Conservation (phyloP, 2,797 vertebrate genomes). For the Sebastes diploproa region DNA sequence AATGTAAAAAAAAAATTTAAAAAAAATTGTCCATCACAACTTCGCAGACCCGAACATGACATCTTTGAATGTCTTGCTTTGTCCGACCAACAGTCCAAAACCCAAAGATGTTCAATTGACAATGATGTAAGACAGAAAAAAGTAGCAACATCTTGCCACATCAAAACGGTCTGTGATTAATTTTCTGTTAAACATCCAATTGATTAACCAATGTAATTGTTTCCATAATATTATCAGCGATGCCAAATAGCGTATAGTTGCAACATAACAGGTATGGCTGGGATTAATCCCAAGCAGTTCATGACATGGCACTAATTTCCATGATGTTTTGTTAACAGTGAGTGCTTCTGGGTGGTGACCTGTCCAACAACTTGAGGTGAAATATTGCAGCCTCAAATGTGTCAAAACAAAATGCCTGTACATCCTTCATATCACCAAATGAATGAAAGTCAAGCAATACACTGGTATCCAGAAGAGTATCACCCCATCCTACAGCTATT, state of each 20-base stretch:
- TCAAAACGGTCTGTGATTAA: neutral
- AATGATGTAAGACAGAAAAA: neutral
- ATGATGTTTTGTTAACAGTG: neutral
- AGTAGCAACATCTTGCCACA: neutral
- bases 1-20: neutral
- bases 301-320: neutral
- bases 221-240: neutral
- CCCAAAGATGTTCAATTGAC: neutral
- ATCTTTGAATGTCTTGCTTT: neutral
- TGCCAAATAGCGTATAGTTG: neutral
- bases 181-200: neutral
- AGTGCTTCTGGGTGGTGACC: neutral
- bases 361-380: neutral
- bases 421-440: neutral
- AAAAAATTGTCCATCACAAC: neutral
- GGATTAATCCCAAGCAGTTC: neutral
- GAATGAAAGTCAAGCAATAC: neutral
- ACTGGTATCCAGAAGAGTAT: neutral
- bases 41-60: neutral
- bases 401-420: neutral
- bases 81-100: neutral
- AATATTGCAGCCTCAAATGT: neutral
- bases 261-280: neutral
- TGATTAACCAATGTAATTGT: neutral
- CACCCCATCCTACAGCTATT: neutral